phyloP scores from a whole-genome alignment of 2,113 vertebrate species.

The Xiphorhynchus elegans region DNA sequence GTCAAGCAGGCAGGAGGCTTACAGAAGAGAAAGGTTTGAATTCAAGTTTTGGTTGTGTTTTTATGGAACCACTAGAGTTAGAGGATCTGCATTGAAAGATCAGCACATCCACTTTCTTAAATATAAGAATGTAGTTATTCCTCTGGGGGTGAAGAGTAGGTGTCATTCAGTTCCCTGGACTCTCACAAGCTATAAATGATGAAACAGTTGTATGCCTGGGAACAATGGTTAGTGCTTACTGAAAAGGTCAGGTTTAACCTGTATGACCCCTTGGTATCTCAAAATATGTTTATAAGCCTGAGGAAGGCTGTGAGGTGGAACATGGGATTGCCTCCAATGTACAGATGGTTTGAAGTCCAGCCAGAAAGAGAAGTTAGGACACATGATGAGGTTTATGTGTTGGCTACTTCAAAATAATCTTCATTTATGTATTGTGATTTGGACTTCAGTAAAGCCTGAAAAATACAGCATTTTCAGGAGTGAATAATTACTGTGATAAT shows the following conservation, averaged over 20 bases:
- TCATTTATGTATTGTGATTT: background rate
- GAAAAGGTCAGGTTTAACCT: background rate
- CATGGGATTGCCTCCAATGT: background rate
- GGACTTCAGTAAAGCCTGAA: background rate
- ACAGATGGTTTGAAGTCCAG: background rate
- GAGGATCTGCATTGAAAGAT: background rate
- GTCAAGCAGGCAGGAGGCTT: background rate
- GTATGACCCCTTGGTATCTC: background rate
- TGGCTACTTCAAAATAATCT: background rate
- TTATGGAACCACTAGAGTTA: background rate
- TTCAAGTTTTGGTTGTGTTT: background rate
- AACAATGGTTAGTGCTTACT: background rate
- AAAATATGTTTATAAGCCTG: accelerated
- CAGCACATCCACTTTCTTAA: background rate
- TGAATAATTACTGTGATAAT: background rate
- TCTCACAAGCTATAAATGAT: background rate
- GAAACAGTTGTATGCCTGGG: background rate
- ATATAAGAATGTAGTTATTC: background rate
- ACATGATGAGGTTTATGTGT: background rate
- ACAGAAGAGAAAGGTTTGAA: background rate
- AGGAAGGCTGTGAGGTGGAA: background rate
- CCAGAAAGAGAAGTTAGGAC: background rate
- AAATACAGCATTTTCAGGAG: background rate
- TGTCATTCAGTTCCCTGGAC: background rate
- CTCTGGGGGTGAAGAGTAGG: background rate